Percentiles rank a stretch among this genome's conserved stretches.
These are phyloP conservation scores for Picus viridis DNA, from an alignment of 2,797 vertebrate genomes.

Conservation along the genomic window DNA sequence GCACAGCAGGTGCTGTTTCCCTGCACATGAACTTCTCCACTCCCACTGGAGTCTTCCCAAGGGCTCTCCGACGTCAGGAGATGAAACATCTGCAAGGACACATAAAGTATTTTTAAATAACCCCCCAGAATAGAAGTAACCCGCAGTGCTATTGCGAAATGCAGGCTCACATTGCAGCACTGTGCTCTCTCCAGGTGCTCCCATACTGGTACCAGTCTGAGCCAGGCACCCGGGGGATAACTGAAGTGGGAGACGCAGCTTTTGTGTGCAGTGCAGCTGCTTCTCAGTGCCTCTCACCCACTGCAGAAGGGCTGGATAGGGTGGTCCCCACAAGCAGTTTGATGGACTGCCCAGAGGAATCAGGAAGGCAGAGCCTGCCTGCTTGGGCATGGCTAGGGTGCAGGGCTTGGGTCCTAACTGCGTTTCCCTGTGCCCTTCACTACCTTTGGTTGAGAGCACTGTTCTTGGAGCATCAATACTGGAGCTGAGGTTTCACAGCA, in stretches of 20 bases:
- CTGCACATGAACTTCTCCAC: rapidly evolving
- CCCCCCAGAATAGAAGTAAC: not conserved
- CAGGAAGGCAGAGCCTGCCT: not conserved
- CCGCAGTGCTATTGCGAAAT: rapidly evolving
- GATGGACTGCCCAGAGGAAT: not conserved
- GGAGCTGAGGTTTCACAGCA: not conserved
- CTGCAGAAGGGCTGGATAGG: not conserved
- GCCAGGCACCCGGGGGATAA: not conserved
- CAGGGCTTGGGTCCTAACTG: rapidly evolving
- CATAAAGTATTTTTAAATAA: not conserved
- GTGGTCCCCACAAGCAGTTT: not conserved
- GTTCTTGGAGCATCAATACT: not conserved
- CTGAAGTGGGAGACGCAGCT: rapidly evolving
- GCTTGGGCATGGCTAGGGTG: not conserved
- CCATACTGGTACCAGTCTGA: not conserved
- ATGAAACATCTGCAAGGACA: not conserved
- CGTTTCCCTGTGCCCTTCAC: not conserved
- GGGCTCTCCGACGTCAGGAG: not conserved
- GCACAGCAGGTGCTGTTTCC: not conserved
- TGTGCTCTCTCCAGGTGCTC: rapidly evolving
- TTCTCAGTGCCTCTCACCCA: not conserved
- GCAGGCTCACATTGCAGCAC: not conserved
- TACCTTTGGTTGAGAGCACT: rapidly evolving
- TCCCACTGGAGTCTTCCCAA: not conserved
- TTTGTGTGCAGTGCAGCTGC: rapidly evolving